Base-by-base conservation (phyloP, 2,888 invertebrate genomes). In the Protodeltote pygarga region DNA sequence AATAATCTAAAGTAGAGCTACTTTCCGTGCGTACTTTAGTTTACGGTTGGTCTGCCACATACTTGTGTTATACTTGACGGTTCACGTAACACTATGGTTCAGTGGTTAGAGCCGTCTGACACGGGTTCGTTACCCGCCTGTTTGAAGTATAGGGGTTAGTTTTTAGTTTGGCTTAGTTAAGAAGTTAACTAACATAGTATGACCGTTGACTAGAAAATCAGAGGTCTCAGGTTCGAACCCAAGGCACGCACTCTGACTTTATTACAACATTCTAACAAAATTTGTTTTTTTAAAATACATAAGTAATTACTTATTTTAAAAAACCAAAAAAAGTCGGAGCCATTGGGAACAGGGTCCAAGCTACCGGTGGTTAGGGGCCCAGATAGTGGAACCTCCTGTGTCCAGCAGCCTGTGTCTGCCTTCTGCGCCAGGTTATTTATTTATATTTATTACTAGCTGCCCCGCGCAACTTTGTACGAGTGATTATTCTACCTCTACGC, bases 121-220 rank as follows among this genome's bases (percentile, higher is more conserved):
- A 37, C 47, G 64, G 68, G 84, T 84, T 83, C 80, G 83, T 80
- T 71, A 79, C 62, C 76, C 81, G 71, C 51, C 21, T 28, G 24
- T 21, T 15, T 13, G 9, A 19, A 9, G 8, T 35, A 10, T 24
- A 14, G 10, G 24, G 14, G 28, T 24, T 24, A 11, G 6, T n/a
- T n/a, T n/a, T n/a, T n/a, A n/a, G n/a, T n/a, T n/a, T n/a, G n/a
- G n/a, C n/a, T n/a, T n/a, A n/a, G n/a, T n/a, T n/a, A n/a, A n/a
- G n/a, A n/a, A n/a, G 23, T 24, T 19, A 9, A 16, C 16, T 32
- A 24, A 5, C 15, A 0, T 14, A 10, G 9, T 23, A 54, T 41
- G 49, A 49, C 49, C 49, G 46, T 33, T 49, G 20, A 15, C 14
- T 25, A 2, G n/a, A 1, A 11, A 2, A n/a, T 8, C 4, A 27